These are phyloP conservation scores for Echinops telfairi DNA, from an alignment of 2,113 vertebrate species.

Conservation along the genomic window DNA sequence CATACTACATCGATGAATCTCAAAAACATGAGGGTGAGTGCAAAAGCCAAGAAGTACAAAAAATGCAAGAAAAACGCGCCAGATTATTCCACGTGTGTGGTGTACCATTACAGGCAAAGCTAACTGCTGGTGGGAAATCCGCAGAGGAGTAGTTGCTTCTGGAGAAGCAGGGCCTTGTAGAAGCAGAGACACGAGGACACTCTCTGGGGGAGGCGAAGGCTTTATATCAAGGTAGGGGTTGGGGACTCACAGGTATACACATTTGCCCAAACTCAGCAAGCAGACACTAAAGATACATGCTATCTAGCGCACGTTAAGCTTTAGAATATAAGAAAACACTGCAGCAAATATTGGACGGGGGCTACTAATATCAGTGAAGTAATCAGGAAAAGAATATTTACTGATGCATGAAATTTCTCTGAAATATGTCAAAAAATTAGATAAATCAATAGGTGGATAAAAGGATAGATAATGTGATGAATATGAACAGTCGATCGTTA, in stretches of 20 bases:
- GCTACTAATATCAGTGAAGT: background rate
- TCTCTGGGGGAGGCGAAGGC: background rate
- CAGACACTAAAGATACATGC: background rate
- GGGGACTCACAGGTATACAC: background rate
- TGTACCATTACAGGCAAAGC: background rate
- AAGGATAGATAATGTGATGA: background rate
- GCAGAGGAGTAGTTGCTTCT: background rate
- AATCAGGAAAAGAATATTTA: background rate
- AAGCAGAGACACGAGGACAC: background rate
- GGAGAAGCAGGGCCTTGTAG: background rate
- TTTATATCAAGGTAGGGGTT: background rate
- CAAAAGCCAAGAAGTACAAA: background rate
- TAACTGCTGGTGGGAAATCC: background rate
- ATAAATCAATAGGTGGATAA: background rate
- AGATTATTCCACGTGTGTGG: background rate
- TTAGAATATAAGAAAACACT: conserved; percentile 3
- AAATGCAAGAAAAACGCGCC: background rate
- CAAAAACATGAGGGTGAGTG: background rate
- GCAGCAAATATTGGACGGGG: background rate
- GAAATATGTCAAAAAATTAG: conserved; percentile 58
- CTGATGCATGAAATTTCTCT: background rate
- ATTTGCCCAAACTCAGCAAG: background rate
- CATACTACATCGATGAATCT: background rate
- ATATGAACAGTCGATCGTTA: background rate
- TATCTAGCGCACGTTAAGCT: background rate